These are phyloP conservation scores for Kryphioiulus occultus DNA, from an alignment of 2,888 invertebrate species.

Conservation along the genomic window DNA sequence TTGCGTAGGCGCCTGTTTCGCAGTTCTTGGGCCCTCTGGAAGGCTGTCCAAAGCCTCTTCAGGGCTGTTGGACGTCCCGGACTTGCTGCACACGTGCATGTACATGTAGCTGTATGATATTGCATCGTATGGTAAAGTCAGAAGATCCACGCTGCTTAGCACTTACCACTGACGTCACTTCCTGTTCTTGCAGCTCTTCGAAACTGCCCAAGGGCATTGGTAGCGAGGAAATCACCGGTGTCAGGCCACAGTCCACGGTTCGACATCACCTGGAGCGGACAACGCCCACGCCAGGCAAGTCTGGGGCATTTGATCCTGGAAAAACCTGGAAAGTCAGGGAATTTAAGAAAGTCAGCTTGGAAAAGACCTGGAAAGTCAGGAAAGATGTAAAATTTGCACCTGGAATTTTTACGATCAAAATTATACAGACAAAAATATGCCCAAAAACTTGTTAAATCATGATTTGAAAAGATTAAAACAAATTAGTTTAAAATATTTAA, in stretches of 20 bases:
- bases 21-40: neutral
- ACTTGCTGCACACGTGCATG: neutral
- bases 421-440: too few species aligned
- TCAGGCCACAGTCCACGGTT: neutral
- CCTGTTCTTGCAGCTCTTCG: neutral
- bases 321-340: too few species aligned
- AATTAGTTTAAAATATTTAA: too few species aligned
- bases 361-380: too few species aligned
- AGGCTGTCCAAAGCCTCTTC: neutral
- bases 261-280: neutral
- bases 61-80: neutral
- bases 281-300: neutral
- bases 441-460: too few species aligned
- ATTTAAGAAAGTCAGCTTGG: too few species aligned
- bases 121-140: neutral
- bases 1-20: neutral
- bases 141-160: neutral
- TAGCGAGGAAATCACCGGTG: neutral
- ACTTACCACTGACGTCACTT: neutral
- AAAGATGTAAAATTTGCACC: too few species aligned
- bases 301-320: too few species aligned
- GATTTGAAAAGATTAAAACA: too few species aligned
- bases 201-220: neutral
- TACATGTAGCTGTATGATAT: slow-evolving; percentile 5
- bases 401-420: too few species aligned